phyloP scores from a whole-genome alignment of 2,113 vertebrate genomes.

The Halcyon senegalensis region DNA sequence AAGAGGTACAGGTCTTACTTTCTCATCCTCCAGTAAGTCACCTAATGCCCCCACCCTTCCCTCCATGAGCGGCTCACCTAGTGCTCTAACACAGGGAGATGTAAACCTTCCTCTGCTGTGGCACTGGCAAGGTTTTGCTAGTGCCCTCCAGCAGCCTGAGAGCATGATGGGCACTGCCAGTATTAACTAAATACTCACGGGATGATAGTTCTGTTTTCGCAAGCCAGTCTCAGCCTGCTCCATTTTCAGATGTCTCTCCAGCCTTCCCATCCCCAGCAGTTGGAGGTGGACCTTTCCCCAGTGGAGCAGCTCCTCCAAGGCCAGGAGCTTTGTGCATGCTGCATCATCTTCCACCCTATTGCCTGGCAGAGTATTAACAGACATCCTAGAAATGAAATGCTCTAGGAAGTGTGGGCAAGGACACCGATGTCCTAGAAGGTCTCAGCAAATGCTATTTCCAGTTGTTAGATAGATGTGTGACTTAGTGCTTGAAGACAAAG shows the following conservation, averaged over 20 bases:
- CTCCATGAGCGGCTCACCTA: rapidly evolving
- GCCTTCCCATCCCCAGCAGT: background rate
- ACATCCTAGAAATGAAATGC: background rate
- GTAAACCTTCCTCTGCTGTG: background rate
- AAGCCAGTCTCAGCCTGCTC: background rate
- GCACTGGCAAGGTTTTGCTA: background rate
- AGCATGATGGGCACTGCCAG: background rate
- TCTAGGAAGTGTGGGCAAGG: background rate
- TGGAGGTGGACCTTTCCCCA: background rate
- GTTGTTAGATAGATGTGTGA: background rate
- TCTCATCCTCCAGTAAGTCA: background rate
- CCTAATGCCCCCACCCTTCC: background rate
- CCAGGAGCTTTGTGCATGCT: background rate
- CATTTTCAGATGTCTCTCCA: background rate
- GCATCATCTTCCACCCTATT: background rate
- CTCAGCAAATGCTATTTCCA: background rate
- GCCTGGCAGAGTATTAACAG: background rate
- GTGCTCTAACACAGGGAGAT: rapidly evolving
- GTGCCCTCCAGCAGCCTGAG: background rate
- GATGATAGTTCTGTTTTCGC: background rate
- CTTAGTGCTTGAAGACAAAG: background rate
- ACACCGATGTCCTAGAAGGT: background rate
- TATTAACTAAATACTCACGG: background rate
- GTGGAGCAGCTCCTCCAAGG: background rate
- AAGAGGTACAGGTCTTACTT: background rate